Conservation (phyloP, 2,888 invertebrate genomes). For the Ephialtes manifestator region DNA sequence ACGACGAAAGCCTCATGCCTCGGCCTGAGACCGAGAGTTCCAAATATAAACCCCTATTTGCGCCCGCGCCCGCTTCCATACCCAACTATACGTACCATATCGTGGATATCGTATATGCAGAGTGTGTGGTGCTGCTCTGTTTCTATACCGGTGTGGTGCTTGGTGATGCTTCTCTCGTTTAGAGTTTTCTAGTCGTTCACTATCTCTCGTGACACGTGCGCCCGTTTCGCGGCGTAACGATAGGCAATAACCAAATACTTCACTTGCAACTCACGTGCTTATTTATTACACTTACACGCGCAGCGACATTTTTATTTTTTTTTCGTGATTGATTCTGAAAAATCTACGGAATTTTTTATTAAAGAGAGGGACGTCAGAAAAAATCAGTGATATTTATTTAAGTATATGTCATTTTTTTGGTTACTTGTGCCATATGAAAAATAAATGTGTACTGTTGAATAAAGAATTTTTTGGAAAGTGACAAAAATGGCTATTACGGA, state of each 20-base stretch:
- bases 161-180: constrained; percentile 27
- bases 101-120: background rate
- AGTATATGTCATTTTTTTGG: too few relatives aligned
- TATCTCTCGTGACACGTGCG: constrained; percentile 77
- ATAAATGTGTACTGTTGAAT: too few relatives aligned
- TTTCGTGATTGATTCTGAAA: background rate
- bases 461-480: too few relatives aligned
- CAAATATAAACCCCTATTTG: constrained; percentile 81
- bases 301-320: too few relatives aligned
- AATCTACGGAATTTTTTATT: background rate
- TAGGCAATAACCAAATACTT: background rate
- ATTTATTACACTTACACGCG: background rate
- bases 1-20: constrained; percentile 34
- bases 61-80: constrained; percentile 66
- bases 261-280: background rate
- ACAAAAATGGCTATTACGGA: too few relatives aligned
- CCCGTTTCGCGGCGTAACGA: constrained; percentile 25
- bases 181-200: constrained; percentile 62
- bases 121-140: constrained; percentile 17
- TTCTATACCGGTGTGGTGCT: background rate
- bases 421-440: too few relatives aligned
- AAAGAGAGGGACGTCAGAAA: background rate
- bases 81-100: background rate
- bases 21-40: constrained; percentile 72
- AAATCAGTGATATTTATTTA: too few relatives aligned